These are phyloP conservation scores for Drosophila ustulata DNA, from an alignment of 2,888 invertebrate species.

Conservation along the genomic window DNA sequence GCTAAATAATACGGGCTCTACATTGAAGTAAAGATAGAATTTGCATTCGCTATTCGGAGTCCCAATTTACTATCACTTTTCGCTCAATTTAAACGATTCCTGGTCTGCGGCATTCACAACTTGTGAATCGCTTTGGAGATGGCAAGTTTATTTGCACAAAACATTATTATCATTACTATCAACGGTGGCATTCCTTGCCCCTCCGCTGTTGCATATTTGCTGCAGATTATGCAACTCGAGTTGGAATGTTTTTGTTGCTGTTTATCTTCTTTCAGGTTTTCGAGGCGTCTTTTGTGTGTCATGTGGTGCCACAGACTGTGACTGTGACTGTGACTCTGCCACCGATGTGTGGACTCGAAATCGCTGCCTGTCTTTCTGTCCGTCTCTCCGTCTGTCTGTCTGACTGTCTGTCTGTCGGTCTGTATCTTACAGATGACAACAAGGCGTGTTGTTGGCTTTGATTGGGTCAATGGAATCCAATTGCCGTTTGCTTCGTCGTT, in stretches of 20 bases:
- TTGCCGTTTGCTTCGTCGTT: conserved; percentile 54
- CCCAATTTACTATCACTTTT: neutral
- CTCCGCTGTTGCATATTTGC: conserved; percentile 23
- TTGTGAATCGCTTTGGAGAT: conserved; percentile 1
- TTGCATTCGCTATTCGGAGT: neutral
- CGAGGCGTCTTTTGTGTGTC: conserved; percentile 53
- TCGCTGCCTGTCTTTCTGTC: conserved; percentile 3
- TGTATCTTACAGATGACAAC: conserved; percentile 39
- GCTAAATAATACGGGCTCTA: neutral
- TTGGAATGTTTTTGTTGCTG: conserved; percentile 49
- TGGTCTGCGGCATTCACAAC: neutral
- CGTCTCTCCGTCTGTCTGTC: conserved; percentile 9
- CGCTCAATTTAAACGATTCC: neutral
- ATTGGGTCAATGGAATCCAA: conserved; percentile 81
- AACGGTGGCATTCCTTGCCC: conserved; percentile 20
- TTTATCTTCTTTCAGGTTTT: conserved; percentile 60
- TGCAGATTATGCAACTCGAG: conserved; percentile 53
- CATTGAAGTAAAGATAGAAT: neutral
- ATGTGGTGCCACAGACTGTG: conserved; percentile 19
- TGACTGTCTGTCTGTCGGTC: conserved; percentile 28
- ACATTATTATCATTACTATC: conserved; percentile 27
- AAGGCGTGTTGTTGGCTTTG: conserved; percentile 54
- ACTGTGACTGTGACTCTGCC: conserved; percentile 25
- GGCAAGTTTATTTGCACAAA: conserved; percentile 25
- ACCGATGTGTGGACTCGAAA: conserved; percentile 11